Evolutionary conservation across 2,888 invertebrate genomes (phyloP), one percentile per base, ranked within the genome.

Genomic region (Odontocerum albicorne): DNA sequence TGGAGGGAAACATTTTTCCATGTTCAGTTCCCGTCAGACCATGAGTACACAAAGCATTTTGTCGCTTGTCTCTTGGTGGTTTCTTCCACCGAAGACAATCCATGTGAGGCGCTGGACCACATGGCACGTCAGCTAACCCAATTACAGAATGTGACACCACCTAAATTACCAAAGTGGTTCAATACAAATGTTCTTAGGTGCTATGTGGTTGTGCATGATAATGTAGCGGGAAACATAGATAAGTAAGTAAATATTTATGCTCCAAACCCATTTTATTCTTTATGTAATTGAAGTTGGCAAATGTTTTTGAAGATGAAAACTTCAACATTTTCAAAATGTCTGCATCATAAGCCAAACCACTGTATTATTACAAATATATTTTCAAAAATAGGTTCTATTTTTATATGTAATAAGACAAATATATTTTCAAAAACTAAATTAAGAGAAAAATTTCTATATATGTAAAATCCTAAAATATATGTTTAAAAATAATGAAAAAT

Each of bases 31-130:
- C 91, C 92, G 13, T 88, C 90, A 3, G 97, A 98, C 68, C 97
- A 98, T 77, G 99, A 99, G 74, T 98, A 95, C 68, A 90, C 95
- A 0, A 90, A 91, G 66, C 93, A 94, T 71, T 89, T 90, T 67
- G 69, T 93, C 47, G 89, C 89, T 10, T 93, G 93, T 69, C 82
- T 92, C 66, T 81, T 92, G 64, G 86, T 90, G 10, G 80, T 86
- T 15, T 85, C 87, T 16, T 84, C 88, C 22, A 73, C 79, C 22
- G 90, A 90, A 70, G 40, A 55, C 12, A 85, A 86, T 75, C 90
- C 95, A 4, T 72, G 93, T 56, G 92, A 92, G 62, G 86, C 87
- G 61, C 88, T 96, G 64, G 86, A 88, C 66, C 81, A 84, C 62
- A 77, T 96, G 67, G 85, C 88, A 52, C 88, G 92, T 66, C 87